phyloP scores from a whole-genome alignment of 2,113 vertebrate genomes.

The Microcebus ravelobensis region DNA sequence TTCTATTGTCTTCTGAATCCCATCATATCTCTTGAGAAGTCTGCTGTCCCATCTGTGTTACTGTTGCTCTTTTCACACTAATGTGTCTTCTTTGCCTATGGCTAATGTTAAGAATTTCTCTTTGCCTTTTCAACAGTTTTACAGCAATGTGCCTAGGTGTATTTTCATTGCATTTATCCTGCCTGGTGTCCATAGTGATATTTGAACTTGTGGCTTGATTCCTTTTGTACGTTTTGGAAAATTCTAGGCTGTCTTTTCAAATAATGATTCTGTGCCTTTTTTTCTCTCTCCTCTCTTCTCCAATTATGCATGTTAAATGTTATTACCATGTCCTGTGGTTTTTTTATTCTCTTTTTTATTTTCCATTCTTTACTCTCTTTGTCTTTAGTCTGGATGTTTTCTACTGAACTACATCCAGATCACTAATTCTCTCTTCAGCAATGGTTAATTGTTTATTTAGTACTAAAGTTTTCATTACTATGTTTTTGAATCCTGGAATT shows the following conservation, averaged over 20 bases:
- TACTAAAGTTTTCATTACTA: background rate
- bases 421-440: background rate
- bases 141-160: background rate
- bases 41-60: background rate
- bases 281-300: background rate
- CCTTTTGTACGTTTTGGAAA: background rate
- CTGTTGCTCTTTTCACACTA: background rate
- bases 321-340: background rate
- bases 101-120: background rate
- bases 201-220: background rate
- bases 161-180: background rate
- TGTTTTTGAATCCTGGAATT: background rate
- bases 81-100: background rate
- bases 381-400: background rate
- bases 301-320: background rate
- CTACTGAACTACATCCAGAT: background rate
- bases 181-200: background rate
- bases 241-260: background rate
- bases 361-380: background rate
- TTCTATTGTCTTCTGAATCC: background rate
- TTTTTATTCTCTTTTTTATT: background rate
- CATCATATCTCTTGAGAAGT: background rate
- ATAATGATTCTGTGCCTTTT: background rate
- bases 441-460: background rate
- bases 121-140: background rate